A percentile compares a stretch with the other conserved stretches of the same genome.
Conservation (phyloP, 2,888 invertebrate genomes). For the Brachycybe producta region DNA sequence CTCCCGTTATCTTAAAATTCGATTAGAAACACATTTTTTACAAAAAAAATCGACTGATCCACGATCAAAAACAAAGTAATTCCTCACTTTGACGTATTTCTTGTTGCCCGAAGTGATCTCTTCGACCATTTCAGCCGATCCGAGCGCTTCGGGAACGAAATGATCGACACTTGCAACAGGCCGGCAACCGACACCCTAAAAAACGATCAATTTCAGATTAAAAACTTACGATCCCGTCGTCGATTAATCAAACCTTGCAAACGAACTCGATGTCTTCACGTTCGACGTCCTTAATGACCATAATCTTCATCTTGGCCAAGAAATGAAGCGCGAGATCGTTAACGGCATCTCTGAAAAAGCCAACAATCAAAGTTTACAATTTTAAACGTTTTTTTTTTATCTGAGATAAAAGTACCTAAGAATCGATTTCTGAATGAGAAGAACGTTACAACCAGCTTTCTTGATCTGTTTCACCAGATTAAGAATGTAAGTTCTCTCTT, state of each 20-base stretch:
- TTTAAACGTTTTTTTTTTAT: not conserved
- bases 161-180: slow-evolving; percentile 99
- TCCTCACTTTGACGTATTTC: slow-evolving; percentile 70
- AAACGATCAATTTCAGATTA: slow-evolving; percentile 23
- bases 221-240: slow-evolving; percentile 3
- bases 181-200: slow-evolving; percentile 71
- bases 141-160: slow-evolving; percentile 81
- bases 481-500: slow-evolving; percentile 92
- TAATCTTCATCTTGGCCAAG: slow-evolving; percentile 94
- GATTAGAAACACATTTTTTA: too few species aligned
- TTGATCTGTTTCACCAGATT: slow-evolving; percentile 99
- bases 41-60: not conserved
- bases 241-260: slow-evolving; percentile 59
- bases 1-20: slow-evolving; percentile 57
- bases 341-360: slow-evolving; percentile 69
- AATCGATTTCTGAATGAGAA: slow-evolving; percentile 76
- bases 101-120: slow-evolving; percentile 77
- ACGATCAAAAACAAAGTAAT: not conserved
- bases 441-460: slow-evolving; percentile 93
- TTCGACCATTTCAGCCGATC: slow-evolving; percentile 84
- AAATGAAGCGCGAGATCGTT: slow-evolving; percentile 96
- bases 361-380: not conserved
- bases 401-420: slow-evolving; percentile 44
- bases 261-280: slow-evolving; percentile 96
- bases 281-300: slow-evolving; percentile 96